Conservation (phyloP, 1,140 invertebrate species). For the Lysiphlebus fabarum region DNA sequence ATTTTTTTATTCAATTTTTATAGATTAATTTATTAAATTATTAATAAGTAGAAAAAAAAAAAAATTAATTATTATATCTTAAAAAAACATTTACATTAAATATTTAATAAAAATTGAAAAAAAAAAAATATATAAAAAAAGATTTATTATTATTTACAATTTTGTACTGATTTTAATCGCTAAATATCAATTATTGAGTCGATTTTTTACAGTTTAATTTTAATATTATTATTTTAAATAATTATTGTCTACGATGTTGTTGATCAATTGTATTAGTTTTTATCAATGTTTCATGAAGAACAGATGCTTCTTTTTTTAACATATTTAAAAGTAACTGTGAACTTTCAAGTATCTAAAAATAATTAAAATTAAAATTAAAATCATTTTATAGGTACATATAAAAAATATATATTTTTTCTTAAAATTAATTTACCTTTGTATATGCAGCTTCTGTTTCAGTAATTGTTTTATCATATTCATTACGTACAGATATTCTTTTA, state of each 20-base stretch:
- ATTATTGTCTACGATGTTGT: slow-evolving; percentile 36
- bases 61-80: slow-evolving; percentile 3
- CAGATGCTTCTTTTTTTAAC: slow-evolving; percentile 39
- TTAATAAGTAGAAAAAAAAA: slow-evolving; percentile 5
- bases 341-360: slow-evolving; percentile 43
- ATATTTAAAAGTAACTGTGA: slow-evolving; percentile 44
- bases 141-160: slow-evolving; percentile 39
- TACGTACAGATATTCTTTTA: slow-evolving; percentile 55
- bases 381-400: slow-evolving; percentile 18
- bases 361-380: slow-evolving; percentile 8
- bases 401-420: slow-evolving; percentile 5
- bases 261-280: slow-evolving; percentile 40
- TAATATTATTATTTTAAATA: slow-evolving; percentile 24
- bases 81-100: neutral
- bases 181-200: slow-evolving; percentile 5
- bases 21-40: neutral
- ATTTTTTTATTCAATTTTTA: neutral
- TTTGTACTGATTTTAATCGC: slow-evolving; percentile 39
- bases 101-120: neutral
- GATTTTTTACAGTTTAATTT: slow-evolving; percentile 25
- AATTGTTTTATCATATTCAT: slow-evolving; percentile 61
- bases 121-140: slow-evolving; percentile 2
- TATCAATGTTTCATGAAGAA: slow-evolving; percentile 35
- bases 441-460: slow-evolving; percentile 61
- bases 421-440: slow-evolving; percentile 51